phyloP scores from a whole-genome alignment of 2,888 invertebrate genomes.

The Lamellibrachia columna region DNA sequence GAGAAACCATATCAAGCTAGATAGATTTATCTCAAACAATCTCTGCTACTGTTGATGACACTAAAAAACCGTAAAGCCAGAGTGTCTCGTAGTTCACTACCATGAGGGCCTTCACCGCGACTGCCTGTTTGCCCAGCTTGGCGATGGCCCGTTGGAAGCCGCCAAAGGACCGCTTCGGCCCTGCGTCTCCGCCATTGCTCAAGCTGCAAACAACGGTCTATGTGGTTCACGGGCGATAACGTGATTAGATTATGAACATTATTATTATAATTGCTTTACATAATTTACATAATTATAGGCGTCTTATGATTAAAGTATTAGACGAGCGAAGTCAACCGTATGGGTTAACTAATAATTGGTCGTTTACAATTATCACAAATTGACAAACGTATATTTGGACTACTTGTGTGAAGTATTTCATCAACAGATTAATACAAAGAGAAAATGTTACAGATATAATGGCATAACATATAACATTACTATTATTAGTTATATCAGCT shows the following conservation, averaged over 20 bases:
- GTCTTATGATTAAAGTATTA: not conserved
- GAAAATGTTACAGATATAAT: no score
- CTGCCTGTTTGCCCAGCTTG: slow-evolving; percentile 23
- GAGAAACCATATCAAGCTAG: not conserved
- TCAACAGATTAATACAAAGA: not conserved
- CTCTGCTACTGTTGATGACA: not conserved
- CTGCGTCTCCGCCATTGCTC: slow-evolving; percentile 44
- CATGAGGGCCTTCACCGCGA: slow-evolving; percentile 20
- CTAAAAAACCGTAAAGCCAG: not conserved
- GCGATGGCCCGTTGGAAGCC: slow-evolving; percentile 24
- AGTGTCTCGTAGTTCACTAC: not conserved
- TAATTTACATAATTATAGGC: not conserved
- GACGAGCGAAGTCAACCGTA: not conserved
- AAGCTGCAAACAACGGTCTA: slow-evolving; percentile 39
- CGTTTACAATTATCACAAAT: not conserved
- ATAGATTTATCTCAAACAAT: not conserved
- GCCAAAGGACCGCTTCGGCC: slow-evolving; percentile 45
- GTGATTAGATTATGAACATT: not conserved
- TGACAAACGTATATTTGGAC: not conserved
- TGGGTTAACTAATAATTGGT: not conserved
- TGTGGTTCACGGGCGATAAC: not conserved
- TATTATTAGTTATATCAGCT: not conserved
- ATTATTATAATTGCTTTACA: not conserved
- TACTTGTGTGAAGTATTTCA: not conserved
- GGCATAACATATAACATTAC: not conserved